These are phyloP conservation scores for Neostethus bicornis DNA, from an alignment of 2,797 vertebrate genomes.

Conservation along the genomic window DNA sequence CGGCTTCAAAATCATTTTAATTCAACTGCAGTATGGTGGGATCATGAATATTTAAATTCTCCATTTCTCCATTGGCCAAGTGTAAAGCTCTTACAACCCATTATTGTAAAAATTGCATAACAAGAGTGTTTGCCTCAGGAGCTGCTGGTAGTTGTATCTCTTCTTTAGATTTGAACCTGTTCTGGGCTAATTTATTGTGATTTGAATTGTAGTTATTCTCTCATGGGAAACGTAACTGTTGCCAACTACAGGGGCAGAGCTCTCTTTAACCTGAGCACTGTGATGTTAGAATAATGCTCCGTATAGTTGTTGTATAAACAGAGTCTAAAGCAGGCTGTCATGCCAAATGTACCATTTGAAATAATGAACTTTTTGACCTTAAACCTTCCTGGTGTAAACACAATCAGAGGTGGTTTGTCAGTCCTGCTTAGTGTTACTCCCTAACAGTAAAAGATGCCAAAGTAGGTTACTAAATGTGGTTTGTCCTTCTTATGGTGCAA, in stretches of 20 bases:
- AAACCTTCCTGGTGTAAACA: constrained; percentile 37
- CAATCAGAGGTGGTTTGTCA: constrained; percentile 36
- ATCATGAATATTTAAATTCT: constrained; percentile 48
- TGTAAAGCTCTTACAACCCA: constrained; percentile 44
- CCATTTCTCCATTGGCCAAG: constrained; percentile 50
- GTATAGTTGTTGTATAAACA: constrained; percentile 24
- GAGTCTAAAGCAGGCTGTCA: constrained; percentile 13
- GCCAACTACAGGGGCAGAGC: constrained; percentile 21
- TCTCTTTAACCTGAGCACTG: constrained; percentile 28
- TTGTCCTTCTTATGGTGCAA: constrained; percentile 72
- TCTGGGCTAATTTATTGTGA: constrained; percentile 43
- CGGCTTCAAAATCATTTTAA: constrained; percentile 37
- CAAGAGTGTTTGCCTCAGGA: constrained; percentile 49
- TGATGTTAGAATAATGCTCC: constrained; percentile 17
- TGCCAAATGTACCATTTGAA: constrained; percentile 35
- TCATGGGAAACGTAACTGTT: constrained; percentile 40
- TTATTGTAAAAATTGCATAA: constrained; percentile 51
- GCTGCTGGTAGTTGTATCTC: constrained; percentile 54
- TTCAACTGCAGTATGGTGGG: constrained; percentile 29
- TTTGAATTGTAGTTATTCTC: constrained; percentile 43
- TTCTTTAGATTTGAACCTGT: constrained; percentile 51
- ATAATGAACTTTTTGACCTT: constrained; percentile 21
- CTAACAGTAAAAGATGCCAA: constrained; percentile 45
- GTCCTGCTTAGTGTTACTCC: constrained; percentile 33
- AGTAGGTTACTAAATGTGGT: constrained; percentile 70